Conservation (phyloP, 1,140 invertebrate species). For the Nasonia vitripennis region DNA sequence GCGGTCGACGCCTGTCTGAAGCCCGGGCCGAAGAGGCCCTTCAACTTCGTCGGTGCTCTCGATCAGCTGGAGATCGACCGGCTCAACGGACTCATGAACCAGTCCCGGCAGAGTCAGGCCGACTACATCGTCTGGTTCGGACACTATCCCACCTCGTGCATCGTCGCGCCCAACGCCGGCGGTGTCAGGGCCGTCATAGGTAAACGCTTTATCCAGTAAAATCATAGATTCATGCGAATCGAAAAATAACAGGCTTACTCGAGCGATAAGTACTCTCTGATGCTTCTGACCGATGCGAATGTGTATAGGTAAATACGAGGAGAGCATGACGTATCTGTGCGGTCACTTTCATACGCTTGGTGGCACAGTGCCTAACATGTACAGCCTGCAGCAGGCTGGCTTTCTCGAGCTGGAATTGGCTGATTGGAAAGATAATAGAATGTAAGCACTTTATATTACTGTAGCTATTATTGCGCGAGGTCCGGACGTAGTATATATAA, state of each 20-base stretch:
- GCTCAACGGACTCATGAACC: conserved; percentile 75
- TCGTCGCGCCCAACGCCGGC: conserved; percentile 80
- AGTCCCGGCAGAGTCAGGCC: conserved; percentile 70
- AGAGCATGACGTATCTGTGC: conserved; percentile 88
- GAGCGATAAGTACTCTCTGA: conserved; percentile 10
- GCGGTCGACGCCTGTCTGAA: conserved; percentile 92
- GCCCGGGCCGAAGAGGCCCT: conserved; percentile 90
- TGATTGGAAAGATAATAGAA: conserved; percentile 95
- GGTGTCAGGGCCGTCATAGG: conserved; percentile 78
- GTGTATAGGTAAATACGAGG: conserved; percentile 71
- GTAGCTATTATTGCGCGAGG: neutral
- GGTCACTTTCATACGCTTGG: conserved; percentile 93
- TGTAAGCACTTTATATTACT: conserved; percentile 76
- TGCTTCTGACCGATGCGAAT: neutral
- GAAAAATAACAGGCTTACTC: neutral
- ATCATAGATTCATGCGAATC: too few species aligned
- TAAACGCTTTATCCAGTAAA: conserved; percentile 37
- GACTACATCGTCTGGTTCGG: conserved; percentile 90
- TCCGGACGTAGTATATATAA: neutral
- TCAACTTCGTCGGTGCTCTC: conserved; percentile 92
- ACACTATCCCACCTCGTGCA: conserved; percentile 94
- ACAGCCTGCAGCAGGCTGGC: conserved; percentile 88
- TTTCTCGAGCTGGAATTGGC: conserved; percentile 92
- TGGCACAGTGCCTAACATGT: conserved; percentile 89
- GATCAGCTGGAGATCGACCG: conserved; percentile 78